Evolutionary conservation across 1,140 invertebrate species (phyloP).

Genomic region (Bathynomus jamesi): DNA sequence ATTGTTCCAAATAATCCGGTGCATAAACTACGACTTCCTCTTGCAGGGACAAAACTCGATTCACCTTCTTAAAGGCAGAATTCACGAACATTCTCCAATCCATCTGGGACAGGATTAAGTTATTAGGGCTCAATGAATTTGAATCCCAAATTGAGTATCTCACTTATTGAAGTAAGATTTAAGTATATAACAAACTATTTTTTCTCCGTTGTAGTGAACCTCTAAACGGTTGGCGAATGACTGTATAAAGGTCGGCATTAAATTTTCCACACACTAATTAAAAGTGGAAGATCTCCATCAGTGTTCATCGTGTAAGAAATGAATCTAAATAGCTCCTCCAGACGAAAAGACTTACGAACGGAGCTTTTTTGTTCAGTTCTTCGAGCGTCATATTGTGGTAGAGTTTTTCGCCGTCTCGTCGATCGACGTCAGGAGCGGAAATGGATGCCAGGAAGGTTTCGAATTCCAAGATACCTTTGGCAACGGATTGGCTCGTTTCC

Average conservation of each 20-base stretch:
- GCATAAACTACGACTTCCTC: constrained; percentile 78
- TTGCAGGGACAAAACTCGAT: constrained; percentile 53
- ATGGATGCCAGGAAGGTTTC: constrained; percentile 81
- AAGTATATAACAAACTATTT: too few relatives aligned
- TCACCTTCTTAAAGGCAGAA: constrained; percentile 65
- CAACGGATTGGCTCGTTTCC: constrained; percentile 59
- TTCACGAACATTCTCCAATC: constrained; percentile 78
- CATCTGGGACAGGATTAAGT: constrained; percentile 51
- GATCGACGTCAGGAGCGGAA: constrained; percentile 71
- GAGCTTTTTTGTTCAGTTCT: constrained; percentile 63
- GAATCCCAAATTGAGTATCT: too few relatives aligned
- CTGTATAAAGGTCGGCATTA: too few relatives aligned
- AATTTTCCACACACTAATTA: too few relatives aligned
- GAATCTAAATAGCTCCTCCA: too few relatives aligned
- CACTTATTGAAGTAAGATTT: too few relatives aligned
- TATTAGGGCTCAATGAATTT: too few relatives aligned
- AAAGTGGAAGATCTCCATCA: too few relatives aligned
- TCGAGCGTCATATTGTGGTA: constrained; percentile 78
- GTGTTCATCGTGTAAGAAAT: too few relatives aligned
- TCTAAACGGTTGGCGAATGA: too few relatives aligned
- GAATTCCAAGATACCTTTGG: constrained; percentile 71
- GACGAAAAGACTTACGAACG: constrained; percentile 58
- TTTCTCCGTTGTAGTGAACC: too few relatives aligned
- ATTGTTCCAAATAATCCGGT: constrained; percentile 69
- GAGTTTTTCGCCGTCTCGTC: constrained; percentile 79